Base-by-base conservation (phyloP, 2,888 invertebrate genomes). In the Cephonodes hylas region DNA sequence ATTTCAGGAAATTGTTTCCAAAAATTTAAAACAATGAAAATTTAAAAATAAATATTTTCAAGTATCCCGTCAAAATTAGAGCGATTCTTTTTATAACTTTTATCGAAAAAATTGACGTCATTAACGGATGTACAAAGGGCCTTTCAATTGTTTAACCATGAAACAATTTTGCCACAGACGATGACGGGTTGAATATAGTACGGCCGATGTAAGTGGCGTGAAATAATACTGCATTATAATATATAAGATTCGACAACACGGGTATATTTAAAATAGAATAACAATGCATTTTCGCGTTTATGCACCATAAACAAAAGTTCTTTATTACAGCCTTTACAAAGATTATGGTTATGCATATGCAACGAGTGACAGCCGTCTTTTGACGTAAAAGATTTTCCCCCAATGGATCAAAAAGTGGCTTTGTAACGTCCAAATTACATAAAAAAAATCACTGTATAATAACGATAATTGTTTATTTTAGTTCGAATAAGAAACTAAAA, bases 181-280 rank as follows among this genome's bases (percentile, higher is more conserved):
- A 10, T n/a, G 25, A 58, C 38, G 58, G 58, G 42, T 58, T 58
- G n/a, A 58, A 25, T 58, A 34, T 42, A 42, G 45, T 48, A 58
- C 56, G 58, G n/a, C 57, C 56, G 61, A 63, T 64, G 63, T 44
- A 66, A 56, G 62, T 60, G 65, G 59, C 70, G 63, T 68, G 63
- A 65, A 69, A 69, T 70, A 57, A 66, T 31, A 62, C 31, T 20
- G 38, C 42, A 23, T 58, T 46, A 27, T 15, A 58, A 60, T 46
- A 62, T 25, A 42, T 60, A 42, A 48, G 8, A 25, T 25, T 23
- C 15, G 15, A 53, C 10, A 60, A 59, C 15, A 58, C 7, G 31
- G 34, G 23, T 48, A 34, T 34, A 34, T 45, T 53, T 34, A 48
- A 23, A 25, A 15, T 42, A 2, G 53, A 53, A 60, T 48, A 48